A percentile compares a stretch with the other conserved stretches of the same genome.
Conservation (phyloP, 2,113 vertebrate species). For the Macaca mulatta region DNA sequence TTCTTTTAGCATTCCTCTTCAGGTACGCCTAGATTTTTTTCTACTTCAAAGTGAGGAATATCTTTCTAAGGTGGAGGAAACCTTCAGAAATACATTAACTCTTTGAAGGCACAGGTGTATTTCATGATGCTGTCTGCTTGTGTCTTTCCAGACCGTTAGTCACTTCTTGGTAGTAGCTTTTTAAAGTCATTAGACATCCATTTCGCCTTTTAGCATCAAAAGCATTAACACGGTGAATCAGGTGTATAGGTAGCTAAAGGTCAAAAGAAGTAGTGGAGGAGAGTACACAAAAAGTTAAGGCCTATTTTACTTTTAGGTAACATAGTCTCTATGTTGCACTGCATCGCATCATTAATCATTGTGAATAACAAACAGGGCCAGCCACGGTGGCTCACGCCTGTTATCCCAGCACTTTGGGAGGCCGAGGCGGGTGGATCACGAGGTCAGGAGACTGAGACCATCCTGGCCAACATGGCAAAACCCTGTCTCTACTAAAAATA, state of each 20-base stretch:
- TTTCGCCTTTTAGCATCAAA: slow-evolving; percentile 41
- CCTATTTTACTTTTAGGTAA: slow-evolving; percentile 17
- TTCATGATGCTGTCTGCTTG: not conserved
- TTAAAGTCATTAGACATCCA: slow-evolving; percentile 39
- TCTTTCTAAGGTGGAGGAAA: not conserved
- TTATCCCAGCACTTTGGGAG: no score
- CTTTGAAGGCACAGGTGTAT: slow-evolving; percentile 4
- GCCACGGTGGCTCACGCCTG: no score
- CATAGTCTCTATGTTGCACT: not conserved
- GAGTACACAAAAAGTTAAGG: not conserved
- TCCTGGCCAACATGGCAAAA: no score
- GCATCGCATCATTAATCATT: no score
- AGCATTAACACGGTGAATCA: not conserved
- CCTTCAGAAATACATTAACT: slow-evolving; percentile 50
- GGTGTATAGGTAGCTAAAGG: not conserved
- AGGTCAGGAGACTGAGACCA: no score
- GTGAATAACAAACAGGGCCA: not conserved
- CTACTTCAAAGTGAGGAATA: slow-evolving; percentile 37
- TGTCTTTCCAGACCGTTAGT: slow-evolving; percentile 9
- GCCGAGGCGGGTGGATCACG: no score
- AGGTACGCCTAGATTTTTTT: slow-evolving; percentile 51
- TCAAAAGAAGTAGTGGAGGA: not conserved
- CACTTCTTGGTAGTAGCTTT: slow-evolving; percentile 20
- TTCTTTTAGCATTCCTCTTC: slow-evolving; percentile 46
- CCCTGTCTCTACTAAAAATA: no score